phyloP scores from a whole-genome alignment of 2,113 vertebrate genomes.

The Urocolius indicus region DNA sequence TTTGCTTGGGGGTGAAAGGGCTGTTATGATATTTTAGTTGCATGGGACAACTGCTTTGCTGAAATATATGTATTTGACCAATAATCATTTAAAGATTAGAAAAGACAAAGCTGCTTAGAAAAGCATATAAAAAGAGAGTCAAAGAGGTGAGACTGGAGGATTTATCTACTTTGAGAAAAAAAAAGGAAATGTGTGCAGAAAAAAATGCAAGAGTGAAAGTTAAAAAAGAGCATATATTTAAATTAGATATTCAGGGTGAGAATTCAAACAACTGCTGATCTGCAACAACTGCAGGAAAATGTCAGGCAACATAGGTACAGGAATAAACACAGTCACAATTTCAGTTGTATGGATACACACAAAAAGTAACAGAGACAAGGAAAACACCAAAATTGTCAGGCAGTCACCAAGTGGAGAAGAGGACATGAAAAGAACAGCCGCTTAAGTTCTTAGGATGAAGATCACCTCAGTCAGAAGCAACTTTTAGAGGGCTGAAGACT shows the following conservation, averaged over 20 bases:
- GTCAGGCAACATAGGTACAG: background rate
- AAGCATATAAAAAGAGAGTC: background rate
- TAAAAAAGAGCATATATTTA: background rate
- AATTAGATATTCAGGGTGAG: background rate
- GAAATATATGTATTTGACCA: background rate
- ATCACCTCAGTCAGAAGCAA: background rate
- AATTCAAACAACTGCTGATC: background rate
- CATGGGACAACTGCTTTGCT: background rate
- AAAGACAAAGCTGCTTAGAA: background rate
- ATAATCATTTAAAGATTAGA: background rate
- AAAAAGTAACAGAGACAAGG: background rate
- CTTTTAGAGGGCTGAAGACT: background rate
- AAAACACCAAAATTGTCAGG: background rate
- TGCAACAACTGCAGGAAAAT: background rate
- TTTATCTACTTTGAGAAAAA: background rate
- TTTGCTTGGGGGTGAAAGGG: background rate
- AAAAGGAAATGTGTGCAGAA: background rate
- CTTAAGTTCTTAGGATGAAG: background rate
- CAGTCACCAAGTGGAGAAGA: background rate
- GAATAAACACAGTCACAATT: background rate
- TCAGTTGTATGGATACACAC: background rate
- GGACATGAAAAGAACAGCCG: background rate
- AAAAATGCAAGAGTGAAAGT: background rate
- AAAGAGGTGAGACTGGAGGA: background rate
- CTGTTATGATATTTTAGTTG: background rate